phyloP scores from a whole-genome alignment of 2,797 vertebrate species.

The Emys orbicularis region DNA sequence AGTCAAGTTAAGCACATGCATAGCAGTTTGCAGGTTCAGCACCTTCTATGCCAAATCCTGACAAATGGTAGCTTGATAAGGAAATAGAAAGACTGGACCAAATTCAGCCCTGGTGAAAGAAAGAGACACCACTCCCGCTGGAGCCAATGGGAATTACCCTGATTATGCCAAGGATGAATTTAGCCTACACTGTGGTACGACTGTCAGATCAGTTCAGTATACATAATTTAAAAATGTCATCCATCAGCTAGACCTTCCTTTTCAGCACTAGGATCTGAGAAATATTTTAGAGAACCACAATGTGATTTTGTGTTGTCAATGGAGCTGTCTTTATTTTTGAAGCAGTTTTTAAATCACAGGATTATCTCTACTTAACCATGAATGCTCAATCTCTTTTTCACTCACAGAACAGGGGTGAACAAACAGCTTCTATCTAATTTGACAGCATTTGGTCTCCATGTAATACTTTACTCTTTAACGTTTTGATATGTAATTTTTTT shows the following conservation, averaged over 20 bases:
- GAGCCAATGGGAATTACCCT: background rate
- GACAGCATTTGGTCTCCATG: background rate
- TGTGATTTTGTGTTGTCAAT: background rate
- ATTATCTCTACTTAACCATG: background rate
- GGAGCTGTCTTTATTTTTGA: background rate
- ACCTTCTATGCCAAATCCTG: background rate
- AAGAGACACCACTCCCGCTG: fast-evolving
- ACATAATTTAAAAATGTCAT: background rate
- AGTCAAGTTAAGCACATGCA: fast-evolving
- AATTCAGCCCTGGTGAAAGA: background rate
- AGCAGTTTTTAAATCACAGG: background rate
- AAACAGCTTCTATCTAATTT: background rate
- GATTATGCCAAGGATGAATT: background rate
- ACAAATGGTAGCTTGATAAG: background rate
- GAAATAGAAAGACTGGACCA: background rate
- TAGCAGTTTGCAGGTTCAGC: background rate
- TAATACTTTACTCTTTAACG: constrained; percentile 23
- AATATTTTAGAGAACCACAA: background rate
- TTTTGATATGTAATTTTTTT: background rate
- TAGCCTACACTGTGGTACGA: background rate
- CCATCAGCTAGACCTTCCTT: fast-evolving
- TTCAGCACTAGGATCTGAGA: background rate
- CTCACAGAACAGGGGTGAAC: background rate
- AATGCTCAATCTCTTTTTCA: background rate
- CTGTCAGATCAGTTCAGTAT: background rate